Base-by-base conservation (phyloP, 2,888 invertebrate genomes). In the Acronicta psi region DNA sequence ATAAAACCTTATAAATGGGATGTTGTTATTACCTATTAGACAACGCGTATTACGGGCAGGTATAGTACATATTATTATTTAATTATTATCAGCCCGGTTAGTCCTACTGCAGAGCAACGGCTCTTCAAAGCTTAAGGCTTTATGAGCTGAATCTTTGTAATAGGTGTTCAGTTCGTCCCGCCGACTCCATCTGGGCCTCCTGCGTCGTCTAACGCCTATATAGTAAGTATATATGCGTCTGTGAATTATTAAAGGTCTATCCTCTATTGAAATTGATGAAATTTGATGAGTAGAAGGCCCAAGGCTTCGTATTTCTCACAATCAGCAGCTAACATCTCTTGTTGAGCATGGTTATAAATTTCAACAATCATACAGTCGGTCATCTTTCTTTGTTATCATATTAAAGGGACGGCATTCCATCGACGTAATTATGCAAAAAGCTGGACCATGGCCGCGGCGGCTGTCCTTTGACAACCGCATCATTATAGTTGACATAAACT, bases 371-470 rank as follows among this genome's bases (percentile, higher is more conserved):
- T 90, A 90, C 79, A 86, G 85, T 83, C 85, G 88, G 90, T 92
- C 88, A 92, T 92, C 87, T 92, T 92, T 89, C 88, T 92, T 93
- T 93, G 90, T 93, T 92, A 92, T 92, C 82, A 93, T 91, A 90
- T 92, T 89, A 89, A 87, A 88, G 83, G 86, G 86, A 85, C 90
- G 88, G 83, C 91, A 93, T 94, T 93, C 93, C 91, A 84, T 85
- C 82, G 83, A 77, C 83, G 82, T 92, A 91, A 93, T 93, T 93
- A 93, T 93, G 93, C 92, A 93, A 93, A 93, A 93, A 93, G 89
- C 90, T 88, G 92, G 92, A 89, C 92, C 79, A 73, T 87, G 91
- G 89, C 72, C 89, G 88, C 83, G 84, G 90, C 93, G 92, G 92
- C 85, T 82, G 81, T 78, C 83, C 92, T 93, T 94, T 93, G 93